Evolutionary conservation across 2,888 invertebrate species (phyloP).

Genomic region (Leptogaster cylindrica): DNA sequence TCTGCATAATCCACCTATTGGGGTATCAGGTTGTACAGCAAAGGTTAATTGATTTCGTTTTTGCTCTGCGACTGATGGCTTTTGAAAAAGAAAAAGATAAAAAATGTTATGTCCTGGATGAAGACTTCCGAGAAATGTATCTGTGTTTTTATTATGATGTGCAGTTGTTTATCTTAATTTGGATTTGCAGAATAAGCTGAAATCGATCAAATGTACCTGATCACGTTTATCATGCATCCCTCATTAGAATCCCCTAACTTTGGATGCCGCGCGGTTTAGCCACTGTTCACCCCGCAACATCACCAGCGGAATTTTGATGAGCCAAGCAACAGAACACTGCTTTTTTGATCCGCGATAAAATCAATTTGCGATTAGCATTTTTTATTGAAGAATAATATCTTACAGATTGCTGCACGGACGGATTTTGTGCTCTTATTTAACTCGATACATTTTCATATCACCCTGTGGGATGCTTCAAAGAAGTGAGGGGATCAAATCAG

Average conservation of each 20-base stretch:
- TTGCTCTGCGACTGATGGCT: no score
- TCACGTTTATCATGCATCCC: no score
- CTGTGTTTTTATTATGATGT: neutral
- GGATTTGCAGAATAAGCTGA: no score
- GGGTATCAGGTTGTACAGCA: neutral
- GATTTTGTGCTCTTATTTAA: constrained; percentile 24
- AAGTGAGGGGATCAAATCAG: no score
- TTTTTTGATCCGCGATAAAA: constrained; percentile 30
- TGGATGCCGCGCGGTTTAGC: no score
- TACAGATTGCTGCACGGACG: constrained; percentile 38
- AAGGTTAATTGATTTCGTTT: constrained; percentile 1
- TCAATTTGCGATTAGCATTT: constrained; percentile 45
- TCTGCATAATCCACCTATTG: constrained; percentile 44
- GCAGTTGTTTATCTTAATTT: constrained; percentile 22
- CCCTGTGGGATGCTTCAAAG: neutral
- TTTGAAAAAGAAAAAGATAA: no score
- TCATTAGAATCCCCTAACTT: no score
- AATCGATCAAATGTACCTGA: no score
- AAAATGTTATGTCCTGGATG: no score
- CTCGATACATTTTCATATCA: neutral
- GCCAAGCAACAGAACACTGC: constrained; percentile 25
- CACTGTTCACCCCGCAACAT: neutral
- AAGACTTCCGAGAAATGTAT: no score
- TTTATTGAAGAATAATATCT: constrained; percentile 46
- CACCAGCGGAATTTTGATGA: constrained; percentile 22